Percentiles rank a stretch among this genome's conserved stretches.
phyloP scores from a whole-genome alignment of 1,140 invertebrate species.

The Drosophila eugracilis region DNA sequence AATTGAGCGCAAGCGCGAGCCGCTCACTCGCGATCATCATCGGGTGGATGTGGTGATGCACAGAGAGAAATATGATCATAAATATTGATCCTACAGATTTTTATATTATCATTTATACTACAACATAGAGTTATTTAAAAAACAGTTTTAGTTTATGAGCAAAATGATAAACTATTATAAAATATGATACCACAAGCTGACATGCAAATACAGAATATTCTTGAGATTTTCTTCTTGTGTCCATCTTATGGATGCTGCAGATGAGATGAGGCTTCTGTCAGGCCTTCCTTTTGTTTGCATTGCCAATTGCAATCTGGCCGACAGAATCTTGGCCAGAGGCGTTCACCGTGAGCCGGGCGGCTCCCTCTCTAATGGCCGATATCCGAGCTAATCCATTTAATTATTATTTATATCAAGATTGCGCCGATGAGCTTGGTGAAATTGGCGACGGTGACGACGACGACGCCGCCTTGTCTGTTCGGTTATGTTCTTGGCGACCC shows the following conservation, averaged over 20 bases:
- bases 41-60: constrained; percentile 6
- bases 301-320: constrained; percentile 50
- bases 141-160: too few relatives aligned
- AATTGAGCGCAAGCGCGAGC: constrained; percentile 73
- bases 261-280: constrained; percentile 43
- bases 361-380: constrained; percentile 55
- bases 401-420: constrained; percentile 83
- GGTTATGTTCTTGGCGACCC: constrained; percentile 1
- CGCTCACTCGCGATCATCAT: constrained; percentile 46
- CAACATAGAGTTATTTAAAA: background rate
- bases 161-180: too few relatives aligned
- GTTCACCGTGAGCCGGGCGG: constrained; percentile 31
- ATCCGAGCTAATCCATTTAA: constrained; percentile 77
- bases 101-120: too few relatives aligned
- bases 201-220: too few relatives aligned
- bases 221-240: constrained; percentile 10
- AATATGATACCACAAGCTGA: background rate
- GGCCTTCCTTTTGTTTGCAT: constrained; percentile 77
- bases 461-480: constrained; percentile 73
- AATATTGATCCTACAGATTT: background rate
- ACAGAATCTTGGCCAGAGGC: constrained; percentile 58
- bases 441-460: constrained; percentile 40
- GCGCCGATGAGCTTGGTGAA: constrained; percentile 48
- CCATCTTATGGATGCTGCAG: background rate
- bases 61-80: background rate